Evolutionary conservation across 2,113 vertebrate genomes (phyloP).

Genomic region (Rhodinocichla rosea): DNA sequence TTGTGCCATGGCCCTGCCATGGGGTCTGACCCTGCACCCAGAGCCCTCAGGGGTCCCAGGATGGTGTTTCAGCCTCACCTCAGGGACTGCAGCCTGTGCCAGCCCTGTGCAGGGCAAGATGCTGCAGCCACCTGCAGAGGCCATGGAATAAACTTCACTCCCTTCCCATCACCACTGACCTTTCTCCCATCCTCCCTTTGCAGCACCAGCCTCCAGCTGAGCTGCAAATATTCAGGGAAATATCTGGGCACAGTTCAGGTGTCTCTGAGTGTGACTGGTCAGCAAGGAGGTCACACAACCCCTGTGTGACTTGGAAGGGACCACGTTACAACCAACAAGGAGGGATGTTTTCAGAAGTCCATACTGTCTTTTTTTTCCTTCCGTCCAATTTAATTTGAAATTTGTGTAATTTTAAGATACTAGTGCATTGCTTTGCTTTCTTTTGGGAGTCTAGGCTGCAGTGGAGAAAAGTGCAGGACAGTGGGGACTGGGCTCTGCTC

Average conservation of each 20-base stretch:
- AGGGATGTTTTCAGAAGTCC: neutral
- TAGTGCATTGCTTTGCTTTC: neutral
- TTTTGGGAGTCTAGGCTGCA: neutral
- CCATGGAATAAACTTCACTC: neutral
- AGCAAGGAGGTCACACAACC: neutral
- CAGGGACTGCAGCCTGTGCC: neutral
- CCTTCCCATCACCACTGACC: neutral
- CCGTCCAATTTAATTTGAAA: neutral
- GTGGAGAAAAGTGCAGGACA: neutral
- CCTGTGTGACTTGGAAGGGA: neutral
- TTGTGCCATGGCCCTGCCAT: neutral
- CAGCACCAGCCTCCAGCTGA: neutral
- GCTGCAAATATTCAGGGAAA: neutral
- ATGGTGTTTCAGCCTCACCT: neutral
- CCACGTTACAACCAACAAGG: neutral
- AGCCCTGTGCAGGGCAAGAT: neutral
- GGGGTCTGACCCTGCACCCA: neutral
- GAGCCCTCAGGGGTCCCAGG: neutral
- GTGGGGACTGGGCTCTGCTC: neutral
- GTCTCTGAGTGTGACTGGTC: neutral
- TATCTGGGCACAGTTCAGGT: neutral
- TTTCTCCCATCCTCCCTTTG: neutral
- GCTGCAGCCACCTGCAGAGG: neutral
- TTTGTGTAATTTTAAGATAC: neutral
- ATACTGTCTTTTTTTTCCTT: neutral